Evolutionary conservation across 2,113 vertebrate genomes (phyloP), one percentile per base, ranked within the genome.

Genomic region (Andinoacara biseriatus): DNA sequence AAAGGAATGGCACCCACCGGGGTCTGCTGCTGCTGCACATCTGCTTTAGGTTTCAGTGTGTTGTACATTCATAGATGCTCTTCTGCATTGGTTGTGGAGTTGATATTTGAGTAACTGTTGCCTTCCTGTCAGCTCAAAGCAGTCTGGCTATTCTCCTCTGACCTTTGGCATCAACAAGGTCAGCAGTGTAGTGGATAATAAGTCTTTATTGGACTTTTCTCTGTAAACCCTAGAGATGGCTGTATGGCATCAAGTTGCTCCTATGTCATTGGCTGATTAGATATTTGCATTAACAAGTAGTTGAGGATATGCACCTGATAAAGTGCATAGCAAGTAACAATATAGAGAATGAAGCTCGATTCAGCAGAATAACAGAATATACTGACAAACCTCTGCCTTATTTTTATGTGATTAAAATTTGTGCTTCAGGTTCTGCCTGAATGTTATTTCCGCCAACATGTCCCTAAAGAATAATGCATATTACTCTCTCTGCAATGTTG

Each of bases 381-480:
- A 69, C 9, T 52, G 43, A 52, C 24, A 69, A 9, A 24, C 65
- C 65, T 69, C 43, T 13, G 65, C 29, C 49, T 69, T 52, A n/a
- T 72, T 43, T 31, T 31, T 72, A 24, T 10, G 29, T 29, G 43
- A 72, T 8, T 72, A 52, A 31, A 52, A 13, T 52, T 9, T 69
- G 43, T 7, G 63, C 63, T 69, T 69, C 40, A 69, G 40, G 63
- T 49, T 69, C 63, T 69, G 15, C 63, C 63, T 69, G 22, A 69
- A 69, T 49, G 1, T 29, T 72, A 52, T 72, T 52, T 72, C 43
- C 5, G 20, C 43, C 24, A 72, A 72, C 24, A 31, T 31, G 17
- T 52, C 65, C 43, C 65, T 52, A 31, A 72, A 10, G 43, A 72
- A 72, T 49, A 72, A 72, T 31, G 43, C 63, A 69, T 49, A 69